Base-by-base conservation (phyloP, 2,797 vertebrate species). In the Nyctibius grandis region DNA sequence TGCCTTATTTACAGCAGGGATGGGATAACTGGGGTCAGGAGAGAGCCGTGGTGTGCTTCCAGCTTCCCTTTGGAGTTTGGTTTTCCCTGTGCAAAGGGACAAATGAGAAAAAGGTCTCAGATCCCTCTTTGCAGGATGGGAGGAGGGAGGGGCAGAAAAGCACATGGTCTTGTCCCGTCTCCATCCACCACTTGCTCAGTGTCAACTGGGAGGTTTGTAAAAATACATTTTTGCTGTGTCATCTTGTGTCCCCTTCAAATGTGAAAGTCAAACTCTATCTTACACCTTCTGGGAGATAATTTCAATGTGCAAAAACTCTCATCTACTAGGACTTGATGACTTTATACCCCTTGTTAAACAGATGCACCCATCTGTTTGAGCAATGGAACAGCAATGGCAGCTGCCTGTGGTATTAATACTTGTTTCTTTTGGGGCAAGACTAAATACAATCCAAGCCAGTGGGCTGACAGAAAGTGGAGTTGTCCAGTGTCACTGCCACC, bases 401-500 rank as follows among this genome's bases (percentile, higher is more conserved):
- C 56, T 75, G 20, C 15, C 17, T n/a, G 36, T 11, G 18, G 10
- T n/a, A 11, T 21, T 15, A 60, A 28, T 22, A 12, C 12, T 50
- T 22, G 3, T 5, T 34, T 33, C 18, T 64, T 83, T 51, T 12
- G 22, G 33, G 36, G 8, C 21, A 47, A 38, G 4, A 6, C 28
- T 40, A 47, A 36, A 29, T 42, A 12, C 28, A 61, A 9, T 34
- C 31, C 21, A 73, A 42, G 7, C 25, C 15, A 59, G 44, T 3
- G 28, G 40, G 20, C 11, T 50, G 33, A 33, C 18, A 36, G 19
- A 57, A 78, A 12, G 6, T 6, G 68, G 57, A 25, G 5, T 25
- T 56, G 9, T 50, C 42, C 59, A 28, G 9, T 3, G 3, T 12
- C 0, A 12, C 29, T n/a, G 17, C 16, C n/a, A 20, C 4, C 11